Percentiles rank a stretch among this genome's conserved stretches.
These are phyloP conservation scores for Coptodon rendalli DNA, from an alignment of 2,113 vertebrate genomes.

Conservation along the genomic window DNA sequence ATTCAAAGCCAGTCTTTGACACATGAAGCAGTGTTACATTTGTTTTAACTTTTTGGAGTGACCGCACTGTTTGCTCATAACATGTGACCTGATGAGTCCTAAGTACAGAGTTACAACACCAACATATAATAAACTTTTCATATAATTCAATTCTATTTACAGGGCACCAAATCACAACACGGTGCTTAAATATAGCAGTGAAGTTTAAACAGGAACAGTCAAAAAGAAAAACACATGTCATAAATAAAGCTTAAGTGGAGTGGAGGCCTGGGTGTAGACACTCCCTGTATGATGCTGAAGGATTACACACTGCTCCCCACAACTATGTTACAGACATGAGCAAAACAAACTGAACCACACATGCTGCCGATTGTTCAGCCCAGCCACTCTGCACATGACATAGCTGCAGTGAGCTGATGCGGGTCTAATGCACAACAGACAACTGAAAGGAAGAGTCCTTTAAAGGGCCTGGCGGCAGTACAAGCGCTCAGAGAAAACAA, in stretches of 20 bases:
- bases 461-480: conserved; percentile 25
- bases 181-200: neutral
- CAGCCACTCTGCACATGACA: conserved; percentile 21
- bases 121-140: neutral
- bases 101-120: neutral
- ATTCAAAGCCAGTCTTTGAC: neutral
- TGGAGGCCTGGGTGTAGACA: neutral
- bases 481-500: conserved; percentile 34
- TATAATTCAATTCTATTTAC: neutral
- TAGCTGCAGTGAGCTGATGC: conserved; percentile 53
- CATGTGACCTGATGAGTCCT: neutral
- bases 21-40: neutral
- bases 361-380: neutral
- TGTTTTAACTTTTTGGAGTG: neutral
- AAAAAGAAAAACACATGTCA: rapidly evolving
- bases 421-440: conserved; percentile 54
- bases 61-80: neutral
- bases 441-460: conserved; percentile 35
- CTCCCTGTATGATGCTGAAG: neutral
- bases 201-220: neutral
- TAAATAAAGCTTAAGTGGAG: neutral
- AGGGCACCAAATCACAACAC: neutral
- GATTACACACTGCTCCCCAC: neutral
- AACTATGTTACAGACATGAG: neutral
- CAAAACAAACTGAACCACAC: neutral